Conservation (phyloP, 2,888 invertebrate genomes). For the Rapana venosa region DNA sequence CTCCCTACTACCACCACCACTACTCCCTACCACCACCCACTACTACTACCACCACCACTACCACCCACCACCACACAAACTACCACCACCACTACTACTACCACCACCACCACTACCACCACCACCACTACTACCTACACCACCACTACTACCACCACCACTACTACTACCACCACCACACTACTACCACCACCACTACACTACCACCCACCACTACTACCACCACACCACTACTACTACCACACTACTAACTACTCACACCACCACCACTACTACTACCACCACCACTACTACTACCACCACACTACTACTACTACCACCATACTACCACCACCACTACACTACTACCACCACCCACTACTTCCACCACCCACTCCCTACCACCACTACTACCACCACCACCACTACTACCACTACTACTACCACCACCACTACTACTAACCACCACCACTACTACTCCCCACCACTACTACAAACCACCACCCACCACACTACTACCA, state of each 20-base stretch:
- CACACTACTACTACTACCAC: too few relatives aligned
- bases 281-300: background rate
- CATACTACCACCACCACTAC: too few relatives aligned
- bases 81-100: background rate
- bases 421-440: background rate
- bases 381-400: background rate
- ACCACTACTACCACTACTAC: background rate
- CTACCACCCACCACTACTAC: too few relatives aligned
- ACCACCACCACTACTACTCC: background rate
- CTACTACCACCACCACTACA: too few relatives aligned
- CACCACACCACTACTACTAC: background rate
- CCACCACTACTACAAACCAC: background rate
- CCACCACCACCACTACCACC: too few relatives aligned
- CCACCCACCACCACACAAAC: background rate
- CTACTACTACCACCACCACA: too few relatives aligned
- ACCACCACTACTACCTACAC: too few relatives aligned
- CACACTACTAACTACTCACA: background rate
- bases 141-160: too few relatives aligned
- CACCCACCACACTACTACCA: background rate
- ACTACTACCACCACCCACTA: background rate
- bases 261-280: background rate
- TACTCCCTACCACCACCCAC: slow-evolving; percentile 3
- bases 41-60: slow-evolving; percentile 12
- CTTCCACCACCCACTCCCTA: too few relatives aligned
- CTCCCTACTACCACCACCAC: background rate